These are phyloP conservation scores for Polypedilum pembai DNA, from an alignment of 1,140 invertebrate genomes.

Conservation along the genomic window DNA sequence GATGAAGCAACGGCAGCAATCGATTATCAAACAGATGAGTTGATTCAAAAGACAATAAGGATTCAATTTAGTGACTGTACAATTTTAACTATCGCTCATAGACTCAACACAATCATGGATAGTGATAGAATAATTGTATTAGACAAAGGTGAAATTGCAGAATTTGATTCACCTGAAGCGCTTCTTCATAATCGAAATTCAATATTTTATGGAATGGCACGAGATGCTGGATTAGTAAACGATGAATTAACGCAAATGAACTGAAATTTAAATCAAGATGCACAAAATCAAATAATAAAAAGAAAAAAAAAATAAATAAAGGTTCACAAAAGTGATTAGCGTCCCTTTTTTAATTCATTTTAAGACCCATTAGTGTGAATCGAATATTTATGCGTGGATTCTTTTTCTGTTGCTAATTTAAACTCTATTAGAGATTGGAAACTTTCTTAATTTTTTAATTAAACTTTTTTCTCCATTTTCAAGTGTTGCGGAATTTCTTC, in stretches of 20 bases:
- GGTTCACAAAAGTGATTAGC: neutral
- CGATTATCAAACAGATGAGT: neutral
- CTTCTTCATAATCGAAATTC: conserved; percentile 52
- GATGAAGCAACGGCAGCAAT: conserved; percentile 50
- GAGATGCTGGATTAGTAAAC: neutral
- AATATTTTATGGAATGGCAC: conserved; percentile 21
- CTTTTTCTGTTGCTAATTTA: neutral
- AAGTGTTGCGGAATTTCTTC: neutral
- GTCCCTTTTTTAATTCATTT: neutral
- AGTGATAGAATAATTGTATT: conserved; percentile 54
- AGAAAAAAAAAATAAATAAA: neutral
- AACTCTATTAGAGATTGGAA: neutral
- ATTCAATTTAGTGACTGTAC: conserved; percentile 47
- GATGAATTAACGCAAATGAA: neutral
- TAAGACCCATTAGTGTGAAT: neutral
- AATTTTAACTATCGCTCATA: conserved; percentile 59
- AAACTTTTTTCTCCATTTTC: neutral
- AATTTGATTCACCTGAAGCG: conserved; percentile 53
- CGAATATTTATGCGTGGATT: neutral
- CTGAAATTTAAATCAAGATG: conserved; percentile 11
- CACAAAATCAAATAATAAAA: neutral
- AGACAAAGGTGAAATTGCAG: conserved; percentile 52
- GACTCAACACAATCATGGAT: conserved; percentile 48
- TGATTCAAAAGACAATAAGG: conserved; percentile 42
- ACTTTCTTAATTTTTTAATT: conserved; percentile 5